A percentile compares a stretch with the other conserved stretches of the same genome.
Conservation (phyloP, 2,888 invertebrate genomes). For the Noctua fimbriata region DNA sequence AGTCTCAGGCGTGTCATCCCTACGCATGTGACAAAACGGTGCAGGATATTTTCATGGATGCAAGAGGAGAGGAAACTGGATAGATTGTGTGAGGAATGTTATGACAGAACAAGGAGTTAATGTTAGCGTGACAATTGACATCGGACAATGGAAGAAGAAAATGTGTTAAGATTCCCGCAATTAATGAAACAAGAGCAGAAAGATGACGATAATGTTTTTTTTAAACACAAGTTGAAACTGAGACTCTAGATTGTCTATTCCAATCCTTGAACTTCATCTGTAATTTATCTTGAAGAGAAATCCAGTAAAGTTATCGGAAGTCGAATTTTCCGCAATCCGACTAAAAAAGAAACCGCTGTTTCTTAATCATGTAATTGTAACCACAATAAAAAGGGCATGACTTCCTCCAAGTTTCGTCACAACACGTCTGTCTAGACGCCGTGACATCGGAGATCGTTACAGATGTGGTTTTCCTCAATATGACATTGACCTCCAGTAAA, state of each 20-base stretch:
- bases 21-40: too few relatives aligned
- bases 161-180: background rate
- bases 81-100: background rate
- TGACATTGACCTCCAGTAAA: constrained; percentile 56
- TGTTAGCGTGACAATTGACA: background rate
- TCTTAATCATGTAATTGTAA: constrained; percentile 20
- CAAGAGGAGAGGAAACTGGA: background rate
- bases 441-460: constrained; percentile 36
- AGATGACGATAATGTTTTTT: background rate
- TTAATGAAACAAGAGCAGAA: background rate
- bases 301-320: background rate
- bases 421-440: constrained; percentile 55
- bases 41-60: background rate
- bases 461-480: constrained; percentile 63
- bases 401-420: constrained; percentile 43
- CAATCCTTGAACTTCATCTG: background rate
- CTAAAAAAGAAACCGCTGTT: background rate
- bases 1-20: too few relatives aligned
- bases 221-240: background rate
- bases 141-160: background rate
- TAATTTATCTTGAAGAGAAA: background rate
- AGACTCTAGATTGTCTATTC: background rate
- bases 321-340: background rate
- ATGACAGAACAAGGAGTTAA: background rate
- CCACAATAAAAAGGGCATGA: constrained; percentile 24